Conservation (phyloP, 2,888 invertebrate species). For the Tethea ocularis region DNA sequence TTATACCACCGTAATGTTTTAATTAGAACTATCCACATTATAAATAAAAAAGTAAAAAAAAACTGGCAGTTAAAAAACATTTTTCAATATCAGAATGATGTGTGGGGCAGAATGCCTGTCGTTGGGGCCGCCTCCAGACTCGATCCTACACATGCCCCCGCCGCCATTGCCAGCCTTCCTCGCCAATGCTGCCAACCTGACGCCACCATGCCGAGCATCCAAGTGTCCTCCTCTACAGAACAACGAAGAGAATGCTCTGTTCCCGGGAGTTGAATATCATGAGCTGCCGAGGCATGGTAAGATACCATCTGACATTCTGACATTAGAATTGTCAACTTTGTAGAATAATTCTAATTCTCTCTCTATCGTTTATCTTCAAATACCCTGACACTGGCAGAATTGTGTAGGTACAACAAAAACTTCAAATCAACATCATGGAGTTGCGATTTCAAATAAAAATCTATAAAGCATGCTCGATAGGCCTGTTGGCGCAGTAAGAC, state of each 20-base stretch:
- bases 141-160: conserved; percentile 92
- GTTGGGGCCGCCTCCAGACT: conserved; percentile 91
- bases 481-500: too few species aligned
- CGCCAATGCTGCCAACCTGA: conserved; percentile 80
- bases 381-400: too few species aligned
- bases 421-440: too few species aligned
- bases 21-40: too few species aligned
- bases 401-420: too few species aligned
- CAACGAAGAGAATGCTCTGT: conserved; percentile 76
- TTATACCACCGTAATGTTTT: too few species aligned
- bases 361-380: too few species aligned
- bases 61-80: background rate
- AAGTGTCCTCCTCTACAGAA: conserved; percentile 85
- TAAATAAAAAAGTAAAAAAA: too few species aligned
- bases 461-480: too few species aligned
- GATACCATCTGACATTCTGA: conserved; percentile 14
- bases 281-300: conserved; percentile 91
- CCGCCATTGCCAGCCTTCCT: conserved; percentile 92
- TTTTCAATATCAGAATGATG: conserved; percentile 65
- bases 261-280: conserved; percentile 89
- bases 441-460: too few species aligned
- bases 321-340: too few species aligned
- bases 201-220: conserved; percentile 86
- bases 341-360: too few species aligned
- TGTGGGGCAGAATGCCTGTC: conserved; percentile 85